Conservation (phyloP, 92 coral and sea anemone species). For the Isaurus tuberculatus region DNA sequence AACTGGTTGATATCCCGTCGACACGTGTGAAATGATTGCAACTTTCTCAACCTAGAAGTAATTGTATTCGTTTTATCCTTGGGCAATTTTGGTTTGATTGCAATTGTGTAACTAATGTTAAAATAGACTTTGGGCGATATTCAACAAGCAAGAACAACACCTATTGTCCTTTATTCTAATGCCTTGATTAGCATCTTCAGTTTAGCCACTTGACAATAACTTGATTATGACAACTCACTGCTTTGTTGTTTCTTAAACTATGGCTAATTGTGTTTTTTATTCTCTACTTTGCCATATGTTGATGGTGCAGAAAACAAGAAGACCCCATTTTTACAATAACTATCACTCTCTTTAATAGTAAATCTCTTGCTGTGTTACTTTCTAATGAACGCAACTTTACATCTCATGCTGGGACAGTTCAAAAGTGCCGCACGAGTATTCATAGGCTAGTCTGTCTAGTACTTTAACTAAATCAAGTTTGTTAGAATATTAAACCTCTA, state of each 20-base stretch:
- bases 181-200: slow-evolving; percentile 85
- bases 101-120: slow-evolving; percentile 75
- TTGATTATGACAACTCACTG: slow-evolving; percentile 79
- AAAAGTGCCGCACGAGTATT: slow-evolving; percentile 34
- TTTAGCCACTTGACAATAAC: slow-evolving; percentile 75
- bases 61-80: slow-evolving; percentile 77
- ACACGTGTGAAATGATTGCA: slow-evolving; percentile 75
- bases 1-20: slow-evolving; percentile 61
- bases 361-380: slow-evolving; percentile 34
- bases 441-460: slow-evolving; percentile 25
- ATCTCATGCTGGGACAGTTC: slow-evolving; percentile 41
- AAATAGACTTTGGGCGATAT: slow-evolving; percentile 70
- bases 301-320: slow-evolving; percentile 45
- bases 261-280: slow-evolving; percentile 75
- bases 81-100: slow-evolving; percentile 77
- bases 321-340: slow-evolving; percentile 27
- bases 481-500: background rate
- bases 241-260: slow-evolving; percentile 74
- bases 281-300: slow-evolving; percentile 66
- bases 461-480: slow-evolving; percentile 22
- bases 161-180: slow-evolving; percentile 79
- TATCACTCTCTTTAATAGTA: slow-evolving; percentile 34
- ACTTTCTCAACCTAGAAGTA: slow-evolving; percentile 66
- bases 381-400: slow-evolving; percentile 32
- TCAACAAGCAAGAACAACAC: slow-evolving; percentile 88